Conservation (phyloP, 1,140 invertebrate species). For the Hestina assimilis region DNA sequence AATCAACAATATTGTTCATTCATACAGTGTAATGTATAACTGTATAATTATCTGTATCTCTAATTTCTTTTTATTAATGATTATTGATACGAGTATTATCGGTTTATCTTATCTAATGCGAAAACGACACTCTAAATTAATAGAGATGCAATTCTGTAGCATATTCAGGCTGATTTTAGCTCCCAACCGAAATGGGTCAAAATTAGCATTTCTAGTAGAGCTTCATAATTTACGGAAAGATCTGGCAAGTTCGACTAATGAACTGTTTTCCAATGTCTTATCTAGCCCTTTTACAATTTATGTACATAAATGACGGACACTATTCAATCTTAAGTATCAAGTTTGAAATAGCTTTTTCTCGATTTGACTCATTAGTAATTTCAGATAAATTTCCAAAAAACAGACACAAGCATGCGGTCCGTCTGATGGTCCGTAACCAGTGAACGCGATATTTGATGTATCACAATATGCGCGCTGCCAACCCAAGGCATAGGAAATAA, state of each 20-base stretch:
- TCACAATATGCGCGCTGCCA: too few species aligned
- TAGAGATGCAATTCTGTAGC: slow-evolving; percentile 6
- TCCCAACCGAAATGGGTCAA: slow-evolving; percentile 22
- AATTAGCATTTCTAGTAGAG: slow-evolving; percentile 27
- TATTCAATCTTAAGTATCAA: background rate
- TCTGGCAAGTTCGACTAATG: slow-evolving; percentile 23
- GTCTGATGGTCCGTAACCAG: too few species aligned
- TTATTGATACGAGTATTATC: background rate
- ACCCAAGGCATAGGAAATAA: too few species aligned
- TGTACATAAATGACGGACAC: background rate
- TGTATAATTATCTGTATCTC: too few species aligned
- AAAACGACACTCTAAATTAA: slow-evolving; percentile 5
- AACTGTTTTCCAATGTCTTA: slow-evolving; percentile 11
- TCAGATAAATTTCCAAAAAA: too few species aligned
- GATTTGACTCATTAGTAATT: too few species aligned
- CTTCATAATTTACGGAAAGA: slow-evolving; percentile 25
- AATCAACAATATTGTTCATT: too few species aligned
- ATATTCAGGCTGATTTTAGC: slow-evolving; percentile 20
- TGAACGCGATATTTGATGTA: too few species aligned
- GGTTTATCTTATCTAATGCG: background rate
- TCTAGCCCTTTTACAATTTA: background rate
- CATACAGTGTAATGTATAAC: too few species aligned
- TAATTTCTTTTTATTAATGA: background rate
- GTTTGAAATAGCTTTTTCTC: too few species aligned
- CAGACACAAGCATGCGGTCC: too few species aligned